A percentile compares a stretch with the other conserved stretches of the same genome.
phyloP scores from a whole-genome alignment of 2,113 vertebrate species.

The Grantiella picta region DNA sequence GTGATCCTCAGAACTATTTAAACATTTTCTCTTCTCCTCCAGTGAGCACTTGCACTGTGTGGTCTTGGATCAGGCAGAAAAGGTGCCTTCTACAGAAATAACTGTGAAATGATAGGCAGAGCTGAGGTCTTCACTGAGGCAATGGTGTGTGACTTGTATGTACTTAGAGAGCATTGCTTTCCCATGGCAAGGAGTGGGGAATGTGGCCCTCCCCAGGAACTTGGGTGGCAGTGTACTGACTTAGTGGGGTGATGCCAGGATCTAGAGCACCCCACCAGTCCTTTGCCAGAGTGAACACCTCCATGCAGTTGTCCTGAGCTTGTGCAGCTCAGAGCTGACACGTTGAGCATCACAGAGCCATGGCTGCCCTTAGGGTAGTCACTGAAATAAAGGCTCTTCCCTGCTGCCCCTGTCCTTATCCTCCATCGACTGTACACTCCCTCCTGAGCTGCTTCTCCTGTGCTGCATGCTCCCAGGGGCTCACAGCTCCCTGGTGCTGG shows the following conservation, averaged over 20 bases:
- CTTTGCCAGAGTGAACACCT: fast-evolving
- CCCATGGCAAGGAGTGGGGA: background rate
- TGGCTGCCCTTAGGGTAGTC: background rate
- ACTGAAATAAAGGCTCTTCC: background rate
- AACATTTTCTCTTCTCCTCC: background rate
- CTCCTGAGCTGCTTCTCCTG: background rate
- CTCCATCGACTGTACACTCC: background rate
- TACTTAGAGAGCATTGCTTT: background rate
- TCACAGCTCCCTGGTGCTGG: background rate
- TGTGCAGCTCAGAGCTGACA: background rate
- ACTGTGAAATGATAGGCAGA: background rate
- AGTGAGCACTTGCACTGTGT: fast-evolving
- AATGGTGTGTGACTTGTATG: background rate
- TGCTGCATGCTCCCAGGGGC: background rate
- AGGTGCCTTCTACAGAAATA: background rate
- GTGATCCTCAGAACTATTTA: background rate
- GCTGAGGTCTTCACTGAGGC: background rate
- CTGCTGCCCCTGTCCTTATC: background rate
- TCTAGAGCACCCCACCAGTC: background rate
- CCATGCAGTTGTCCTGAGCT: background rate
- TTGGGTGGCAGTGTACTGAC: background rate
- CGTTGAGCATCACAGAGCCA: background rate
- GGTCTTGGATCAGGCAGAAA: background rate
- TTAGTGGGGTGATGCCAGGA: background rate
- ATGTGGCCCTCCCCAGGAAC: background rate